Base-by-base conservation (phyloP, 2,797 vertebrate species). In the Trachops cirrhosus region DNA sequence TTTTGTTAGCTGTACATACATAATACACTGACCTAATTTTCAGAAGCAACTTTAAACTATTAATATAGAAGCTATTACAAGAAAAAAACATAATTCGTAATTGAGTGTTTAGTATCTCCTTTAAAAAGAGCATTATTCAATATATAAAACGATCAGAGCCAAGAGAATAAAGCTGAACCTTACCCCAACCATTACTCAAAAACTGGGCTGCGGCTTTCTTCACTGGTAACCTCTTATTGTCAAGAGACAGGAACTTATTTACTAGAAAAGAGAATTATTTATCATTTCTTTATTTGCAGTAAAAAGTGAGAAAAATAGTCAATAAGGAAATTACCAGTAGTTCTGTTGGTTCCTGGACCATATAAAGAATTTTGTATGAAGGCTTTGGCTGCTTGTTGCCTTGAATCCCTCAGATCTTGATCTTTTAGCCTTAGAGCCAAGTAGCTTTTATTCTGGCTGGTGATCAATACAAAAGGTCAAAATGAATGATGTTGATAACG, bases 161-260 rank as follows among this genome's bases (percentile, higher is more conserved):
- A 80, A 82, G 9, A 86, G 14, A 88, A 64, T 2, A 52, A 70
- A 74, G 5, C n/a, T 39, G 11, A 34, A 32, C 34, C 99, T 98
- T 96, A 99, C 99, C 99, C 99, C 99, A 99, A 67, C 98, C 96
- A 64, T 98, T 98, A 97, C 98, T 99, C 37, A 99, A 98, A 98
- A 99, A 99, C 94, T 99, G 98, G 92, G 99, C 98, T 0, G 99
- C 99, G 1, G 99, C 98, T 68, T 98, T 98, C 98, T 99, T 99
- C 24, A 98, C 96, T 0, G 12, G 64, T 7, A 94, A 98, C 67
- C 82, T 99, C 98, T 99, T 99, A 86, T 98, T 99, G 89, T 98
- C 97, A 62, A 99, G 97, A 8, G 99, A 99, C 70, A 99, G 99
- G 97, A 99, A 98, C 57, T 99, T 98, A 57, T 99, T 99, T 90